Evolutionary conservation across 2,113 vertebrate species (phyloP), one percentile per base, ranked within the genome.

Genomic region (Rissa tridactyla): DNA sequence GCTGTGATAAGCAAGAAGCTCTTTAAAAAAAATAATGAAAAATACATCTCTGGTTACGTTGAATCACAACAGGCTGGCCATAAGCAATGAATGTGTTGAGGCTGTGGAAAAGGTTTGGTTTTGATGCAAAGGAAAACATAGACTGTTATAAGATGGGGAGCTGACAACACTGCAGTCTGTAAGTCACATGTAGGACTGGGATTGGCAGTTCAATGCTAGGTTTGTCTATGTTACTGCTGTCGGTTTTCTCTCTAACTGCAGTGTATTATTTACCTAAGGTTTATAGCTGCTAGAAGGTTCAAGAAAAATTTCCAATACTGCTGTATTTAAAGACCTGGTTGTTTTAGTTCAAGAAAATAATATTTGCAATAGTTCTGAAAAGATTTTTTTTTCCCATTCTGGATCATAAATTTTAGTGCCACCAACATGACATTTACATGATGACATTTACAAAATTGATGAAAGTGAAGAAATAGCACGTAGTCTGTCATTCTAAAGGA

Each of bases 121-220:
- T 64, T 13, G 10, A 21, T 54, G 71, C 49, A 6, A 44, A 54
- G 13, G 11, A 69, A 73, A 34, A 13, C 1, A 19, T 3, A 26
- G 8, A 4, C 17, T 32, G 11, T 36, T 70, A 4, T 16, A 29
- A 52, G 9, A 18, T 42, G 38, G 22, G 18, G 58, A 85, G 9
- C 6, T 62, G 22, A 4, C 20, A 69, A 6, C 18, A 13, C 8
- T 29, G 22, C 14, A 60, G 32, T 29, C 55, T 2, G 0, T 25
- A 42, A 42, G 3, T 26, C 13, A 11, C 1, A 0, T 0, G 0
- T 73, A 38, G 36, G 36, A 38, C 36, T 38, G 32, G 15, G 11
- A 49, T 15, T 40, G n/a, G 40, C 29, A 60, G 21, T 25, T 25
- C 73, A 51, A 14, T 29, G 9, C 10, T n/a, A 12, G 11, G 18